Conservation (phyloP, 2,888 invertebrate genomes). For the Pandemis cinnamomeana region DNA sequence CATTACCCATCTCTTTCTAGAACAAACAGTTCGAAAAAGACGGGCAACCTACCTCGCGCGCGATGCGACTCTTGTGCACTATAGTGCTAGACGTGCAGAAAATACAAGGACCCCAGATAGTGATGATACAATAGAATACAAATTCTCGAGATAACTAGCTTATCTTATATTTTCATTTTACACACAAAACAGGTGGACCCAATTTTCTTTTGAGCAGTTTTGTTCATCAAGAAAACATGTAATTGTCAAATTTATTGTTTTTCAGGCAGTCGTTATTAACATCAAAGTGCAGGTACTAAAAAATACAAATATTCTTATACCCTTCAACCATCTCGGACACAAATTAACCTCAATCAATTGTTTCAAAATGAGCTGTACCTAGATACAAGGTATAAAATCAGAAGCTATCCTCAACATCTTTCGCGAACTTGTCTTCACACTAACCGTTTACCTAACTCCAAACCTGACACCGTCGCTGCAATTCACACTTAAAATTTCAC, state of each 20-base stretch:
- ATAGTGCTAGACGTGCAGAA: no score
- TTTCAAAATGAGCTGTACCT: not conserved
- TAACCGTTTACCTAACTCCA: conserved; percentile 18
- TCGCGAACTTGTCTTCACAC: conserved; percentile 15
- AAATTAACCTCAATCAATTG: no score
- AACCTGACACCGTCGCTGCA: not conserved
- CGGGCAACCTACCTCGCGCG: no score
- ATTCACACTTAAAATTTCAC: conserved; percentile 43
- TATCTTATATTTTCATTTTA: no score
- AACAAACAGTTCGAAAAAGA: no score
- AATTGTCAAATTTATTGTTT: not conserved
- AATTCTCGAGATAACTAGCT: no score
- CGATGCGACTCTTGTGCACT: no score
- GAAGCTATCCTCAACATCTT: conserved; percentile 11
- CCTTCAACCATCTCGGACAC: not conserved
- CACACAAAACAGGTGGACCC: no score
- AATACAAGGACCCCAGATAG: no score
- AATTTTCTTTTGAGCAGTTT: no score
- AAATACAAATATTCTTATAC: not conserved
- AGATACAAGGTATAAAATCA: not conserved
- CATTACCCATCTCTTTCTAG: no score
- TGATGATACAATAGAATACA: no score
- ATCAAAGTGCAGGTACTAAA: not conserved
- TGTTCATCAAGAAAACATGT: not conserved
- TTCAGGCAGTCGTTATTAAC: not conserved